Conservation (phyloP, 1,140 invertebrate genomes). For the Achatina immaculata region DNA sequence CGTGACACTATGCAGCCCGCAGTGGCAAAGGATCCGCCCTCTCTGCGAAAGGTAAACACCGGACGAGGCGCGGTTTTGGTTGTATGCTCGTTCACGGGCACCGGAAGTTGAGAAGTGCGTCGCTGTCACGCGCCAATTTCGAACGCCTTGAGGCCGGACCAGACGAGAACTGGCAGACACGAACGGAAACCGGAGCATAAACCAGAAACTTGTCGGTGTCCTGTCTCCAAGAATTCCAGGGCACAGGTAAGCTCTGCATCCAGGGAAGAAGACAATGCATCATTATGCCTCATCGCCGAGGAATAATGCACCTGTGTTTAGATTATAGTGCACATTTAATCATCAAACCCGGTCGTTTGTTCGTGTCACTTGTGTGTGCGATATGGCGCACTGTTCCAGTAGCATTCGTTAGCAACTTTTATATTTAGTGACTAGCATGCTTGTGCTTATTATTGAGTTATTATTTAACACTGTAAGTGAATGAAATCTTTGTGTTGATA, state of each 20-base stretch:
- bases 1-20: no score
- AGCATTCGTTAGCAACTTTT: no score
- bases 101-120: slow-evolving; percentile 39
- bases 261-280: no score
- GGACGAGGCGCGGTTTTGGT: slow-evolving; percentile 16
- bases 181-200: neutral
- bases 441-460: no score
- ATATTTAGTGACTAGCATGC: no score
- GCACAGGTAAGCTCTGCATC: neutral
- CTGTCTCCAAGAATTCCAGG: neutral
- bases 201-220: neutral
- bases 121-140: slow-evolving; percentile 69
- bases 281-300: no score
- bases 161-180: slow-evolving; percentile 40
- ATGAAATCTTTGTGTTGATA: no score
- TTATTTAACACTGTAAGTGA: no score
- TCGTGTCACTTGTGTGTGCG: no score
- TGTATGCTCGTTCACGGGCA: slow-evolving; percentile 51
- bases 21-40: neutral
- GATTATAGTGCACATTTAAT: no score
- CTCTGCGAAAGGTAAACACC: slow-evolving; percentile 14
- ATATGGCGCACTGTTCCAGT: neutral
- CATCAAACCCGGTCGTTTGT: no score
- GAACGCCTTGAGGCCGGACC: slow-evolving; percentile 48
- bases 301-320: no score